Percentiles rank a stretch among this genome's conserved stretches.
Conservation (phyloP, 2,797 vertebrate genomes). For the Anas flavirostris region DNA sequence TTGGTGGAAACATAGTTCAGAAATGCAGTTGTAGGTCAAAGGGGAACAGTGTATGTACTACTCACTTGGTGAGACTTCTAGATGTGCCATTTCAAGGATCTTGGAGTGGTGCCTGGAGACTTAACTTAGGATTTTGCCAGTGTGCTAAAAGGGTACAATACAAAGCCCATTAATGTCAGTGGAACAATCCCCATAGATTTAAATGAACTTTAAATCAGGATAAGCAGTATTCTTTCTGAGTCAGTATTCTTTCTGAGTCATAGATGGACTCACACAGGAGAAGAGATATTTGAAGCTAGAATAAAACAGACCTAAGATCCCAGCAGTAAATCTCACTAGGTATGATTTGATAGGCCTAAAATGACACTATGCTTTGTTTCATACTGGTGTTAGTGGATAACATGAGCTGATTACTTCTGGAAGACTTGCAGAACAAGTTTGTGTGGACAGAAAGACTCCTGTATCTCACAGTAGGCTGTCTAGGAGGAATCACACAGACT, state of each 20-base stretch:
- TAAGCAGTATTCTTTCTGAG: conserved; percentile 1
- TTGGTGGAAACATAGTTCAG: background rate
- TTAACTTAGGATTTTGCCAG: background rate
- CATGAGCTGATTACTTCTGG: background rate
- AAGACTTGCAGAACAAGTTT: background rate
- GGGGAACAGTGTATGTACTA: background rate
- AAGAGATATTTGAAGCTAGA: background rate
- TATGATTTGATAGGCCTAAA: background rate
- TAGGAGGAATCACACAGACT: background rate
- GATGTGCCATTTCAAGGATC: background rate
- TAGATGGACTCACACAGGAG: background rate
- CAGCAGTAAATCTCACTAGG: background rate
- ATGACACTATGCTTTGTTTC: background rate
- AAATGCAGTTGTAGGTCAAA: background rate
- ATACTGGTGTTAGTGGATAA: background rate
- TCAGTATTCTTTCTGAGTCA: background rate
- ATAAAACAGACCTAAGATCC: background rate
- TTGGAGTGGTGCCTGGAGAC: background rate
- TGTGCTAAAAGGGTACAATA: background rate
- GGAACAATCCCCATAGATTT: background rate
- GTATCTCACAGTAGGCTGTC: background rate
- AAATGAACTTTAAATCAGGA: conserved; percentile 18
- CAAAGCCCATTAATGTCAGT: background rate
- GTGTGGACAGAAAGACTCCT: background rate
- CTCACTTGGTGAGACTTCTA: background rate